A percentile compares a stretch with the other conserved stretches of the same genome.
These are phyloP conservation scores for Hybos culiciformis DNA, from an alignment of 2,888 invertebrate genomes.

Conservation along the genomic window DNA sequence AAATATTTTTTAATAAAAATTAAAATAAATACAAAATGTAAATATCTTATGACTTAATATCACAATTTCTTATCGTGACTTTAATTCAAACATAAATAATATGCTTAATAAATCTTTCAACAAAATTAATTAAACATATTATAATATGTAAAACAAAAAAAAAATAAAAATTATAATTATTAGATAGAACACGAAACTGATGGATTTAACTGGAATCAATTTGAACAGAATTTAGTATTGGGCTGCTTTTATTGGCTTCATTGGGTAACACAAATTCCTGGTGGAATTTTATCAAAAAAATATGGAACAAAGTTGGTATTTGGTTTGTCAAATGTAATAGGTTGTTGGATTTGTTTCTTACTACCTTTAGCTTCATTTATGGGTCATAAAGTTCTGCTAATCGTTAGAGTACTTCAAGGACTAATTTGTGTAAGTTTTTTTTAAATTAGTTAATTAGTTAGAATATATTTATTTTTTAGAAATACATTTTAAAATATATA, in stretches of 20 bases:
- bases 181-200: conserved; percentile 24
- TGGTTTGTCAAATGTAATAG: conserved; percentile 49
- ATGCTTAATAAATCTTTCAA: no score
- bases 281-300: conserved; percentile 51
- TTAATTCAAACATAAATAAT: no score
- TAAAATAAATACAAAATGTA: no score
- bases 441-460: neutral
- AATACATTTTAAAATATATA: no score
- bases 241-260: conserved; percentile 63
- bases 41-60: no score
- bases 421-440: conserved; percentile 46
- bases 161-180: no score
- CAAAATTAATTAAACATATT: no score
- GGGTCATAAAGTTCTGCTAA: conserved; percentile 43
- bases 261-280: conserved; percentile 57
- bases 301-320: conserved; percentile 60
- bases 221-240: conserved; percentile 47
- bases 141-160: no score
- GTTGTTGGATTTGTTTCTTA: conserved; percentile 48
- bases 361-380: conserved; percentile 50
- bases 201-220: conserved; percentile 48
- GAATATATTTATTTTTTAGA: no score
- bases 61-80: no score
- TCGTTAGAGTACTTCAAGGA: conserved; percentile 52
- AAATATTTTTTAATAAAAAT: no score